Evolutionary conservation across 2,797 vertebrate species (phyloP).

Genomic region (Mustela erminea): DNA sequence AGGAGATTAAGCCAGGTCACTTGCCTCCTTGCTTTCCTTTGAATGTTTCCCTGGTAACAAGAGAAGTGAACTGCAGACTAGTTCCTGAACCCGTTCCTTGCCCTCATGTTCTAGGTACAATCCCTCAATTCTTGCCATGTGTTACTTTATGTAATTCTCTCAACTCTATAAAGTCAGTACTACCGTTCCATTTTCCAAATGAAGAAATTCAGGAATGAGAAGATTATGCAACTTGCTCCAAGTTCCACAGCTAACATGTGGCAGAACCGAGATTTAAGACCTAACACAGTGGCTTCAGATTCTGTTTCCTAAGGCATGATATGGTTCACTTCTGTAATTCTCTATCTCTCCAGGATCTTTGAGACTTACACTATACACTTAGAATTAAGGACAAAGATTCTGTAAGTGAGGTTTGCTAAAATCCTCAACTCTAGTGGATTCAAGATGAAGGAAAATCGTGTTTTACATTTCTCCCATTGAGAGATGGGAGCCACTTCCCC

Average conservation of each 20-base stretch:
- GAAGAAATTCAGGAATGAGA: conserved; percentile 26
- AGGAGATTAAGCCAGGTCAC: background rate
- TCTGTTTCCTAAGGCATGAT: background rate
- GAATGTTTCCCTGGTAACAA: background rate
- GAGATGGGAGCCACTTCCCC: background rate
- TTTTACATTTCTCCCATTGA: background rate
- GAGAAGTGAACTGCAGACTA: background rate
- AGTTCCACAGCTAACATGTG: background rate
- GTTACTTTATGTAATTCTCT: background rate
- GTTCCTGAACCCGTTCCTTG: background rate
- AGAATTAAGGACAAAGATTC: conserved; percentile 23
- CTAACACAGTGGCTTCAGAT: background rate
- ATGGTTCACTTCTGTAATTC: conserved; percentile 9
- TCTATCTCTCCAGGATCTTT: conserved; percentile 15
- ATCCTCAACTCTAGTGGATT: background rate
- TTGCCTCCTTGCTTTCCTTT: background rate
- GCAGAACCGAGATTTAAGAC: conserved; percentile 45
- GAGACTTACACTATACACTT: background rate
- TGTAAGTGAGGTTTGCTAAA: background rate
- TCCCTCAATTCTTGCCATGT: conserved; percentile 33
- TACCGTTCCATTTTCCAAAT: conserved; percentile 44
- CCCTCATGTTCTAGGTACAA: background rate
- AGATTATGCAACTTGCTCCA: conserved; percentile 29
- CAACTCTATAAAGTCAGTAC: background rate
- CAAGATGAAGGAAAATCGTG: conserved; percentile 36